Conservation (phyloP, 2,113 vertebrate genomes). For the Leucosticte australis region DNA sequence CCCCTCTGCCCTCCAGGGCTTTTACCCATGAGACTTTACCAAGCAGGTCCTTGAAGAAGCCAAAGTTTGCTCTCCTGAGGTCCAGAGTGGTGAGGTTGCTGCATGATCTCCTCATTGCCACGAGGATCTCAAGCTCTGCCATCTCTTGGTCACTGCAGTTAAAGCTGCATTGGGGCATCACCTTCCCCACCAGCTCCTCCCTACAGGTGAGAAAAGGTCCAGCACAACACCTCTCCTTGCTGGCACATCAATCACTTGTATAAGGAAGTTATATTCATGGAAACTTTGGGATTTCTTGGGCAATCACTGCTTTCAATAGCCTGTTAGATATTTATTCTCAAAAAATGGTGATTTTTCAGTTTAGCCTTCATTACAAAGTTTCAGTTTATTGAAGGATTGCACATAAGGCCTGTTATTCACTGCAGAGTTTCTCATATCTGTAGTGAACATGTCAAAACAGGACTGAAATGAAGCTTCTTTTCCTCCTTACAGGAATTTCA, state of each 20-base stretch:
- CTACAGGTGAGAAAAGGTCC: no score
- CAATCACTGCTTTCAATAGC: neutral
- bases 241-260: neutral
- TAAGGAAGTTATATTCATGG: neutral
- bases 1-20: neutral
- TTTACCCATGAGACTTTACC: neutral
- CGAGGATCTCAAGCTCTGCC: neutral
- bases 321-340: neutral
- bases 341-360: neutral
- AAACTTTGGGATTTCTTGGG: neutral
- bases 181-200: neutral
- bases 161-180: neutral
- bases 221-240: no score
- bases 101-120: neutral
- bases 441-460: neutral
- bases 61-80: neutral
- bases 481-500: neutral
- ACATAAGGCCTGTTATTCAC: neutral
- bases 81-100: neutral
- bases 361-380: neutral
- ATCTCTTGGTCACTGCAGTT: neutral
- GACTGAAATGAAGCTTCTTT: neutral
- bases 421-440: neutral
- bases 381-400: neutral
- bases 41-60: neutral